Evolutionary conservation across 2,888 invertebrate species (phyloP).

Genomic region (Folsomia manolachei): DNA sequence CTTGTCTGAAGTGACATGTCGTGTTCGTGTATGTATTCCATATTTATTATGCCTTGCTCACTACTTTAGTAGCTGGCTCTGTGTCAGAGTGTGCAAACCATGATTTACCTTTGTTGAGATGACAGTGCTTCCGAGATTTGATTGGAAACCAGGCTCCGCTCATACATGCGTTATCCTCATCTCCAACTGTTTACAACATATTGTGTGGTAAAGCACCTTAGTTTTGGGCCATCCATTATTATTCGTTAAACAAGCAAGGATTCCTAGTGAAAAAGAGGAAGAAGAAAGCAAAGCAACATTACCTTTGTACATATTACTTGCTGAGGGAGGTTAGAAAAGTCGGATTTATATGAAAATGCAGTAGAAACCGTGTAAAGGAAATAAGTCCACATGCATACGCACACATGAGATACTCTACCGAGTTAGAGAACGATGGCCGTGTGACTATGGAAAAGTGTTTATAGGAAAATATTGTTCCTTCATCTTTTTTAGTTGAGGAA

Average conservation of each 20-base stretch:
- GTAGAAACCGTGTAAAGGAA: neutral
- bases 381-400: slow-evolving; percentile 6
- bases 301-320: too few relatives aligned
- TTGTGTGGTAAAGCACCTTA: neutral
- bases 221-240: slow-evolving; percentile 1
- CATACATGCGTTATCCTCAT: neutral
- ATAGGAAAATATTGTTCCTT: slow-evolving; percentile 40
- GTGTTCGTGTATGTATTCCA: neutral
- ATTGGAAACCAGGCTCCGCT: neutral
- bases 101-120: neutral
- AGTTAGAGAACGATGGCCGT: neutral
- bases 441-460: slow-evolving; percentile 17
- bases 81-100: neutral
- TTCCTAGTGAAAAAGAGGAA: neutral
- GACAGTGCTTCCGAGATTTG: slow-evolving; percentile 1
- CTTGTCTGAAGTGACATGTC: slow-evolving; percentile 4
- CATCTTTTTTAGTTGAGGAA: slow-evolving; percentile 24
- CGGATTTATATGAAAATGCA: slow-evolving; percentile 11
- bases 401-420: slow-evolving; percentile 1
- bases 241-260: slow-evolving; percentile 7
- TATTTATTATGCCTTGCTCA: too few relatives aligned
- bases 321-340: neutral
- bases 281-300: neutral
- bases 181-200: neutral
- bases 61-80: too few relatives aligned